phyloP scores from a whole-genome alignment of 1,140 invertebrate genomes.

The Arctopsyche grandis region DNA sequence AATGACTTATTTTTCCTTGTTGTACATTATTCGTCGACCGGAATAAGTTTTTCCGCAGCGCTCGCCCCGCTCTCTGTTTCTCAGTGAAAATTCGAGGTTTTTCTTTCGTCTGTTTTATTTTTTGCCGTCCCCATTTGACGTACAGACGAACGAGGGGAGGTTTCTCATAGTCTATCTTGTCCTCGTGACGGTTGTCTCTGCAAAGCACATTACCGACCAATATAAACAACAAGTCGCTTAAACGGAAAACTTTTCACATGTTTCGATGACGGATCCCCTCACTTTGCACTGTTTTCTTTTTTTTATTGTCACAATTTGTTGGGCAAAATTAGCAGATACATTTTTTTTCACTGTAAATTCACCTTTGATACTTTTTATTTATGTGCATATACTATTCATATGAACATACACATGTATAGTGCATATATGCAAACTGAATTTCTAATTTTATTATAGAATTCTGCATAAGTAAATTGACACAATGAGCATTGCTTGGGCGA shows the following conservation, averaged over 20 bases:
- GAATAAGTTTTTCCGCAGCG: background rate
- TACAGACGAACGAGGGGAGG: too few relatives aligned
- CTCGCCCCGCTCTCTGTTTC: background rate
- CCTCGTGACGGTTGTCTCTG: background rate
- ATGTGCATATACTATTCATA: too few relatives aligned
- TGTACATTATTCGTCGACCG: background rate
- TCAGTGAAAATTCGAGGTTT: background rate
- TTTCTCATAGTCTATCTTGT: background rate
- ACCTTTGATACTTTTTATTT: too few relatives aligned
- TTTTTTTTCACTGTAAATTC: background rate
- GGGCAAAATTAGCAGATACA: background rate
- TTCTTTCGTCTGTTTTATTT: background rate
- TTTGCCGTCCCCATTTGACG: too few relatives aligned
- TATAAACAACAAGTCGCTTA: constrained; percentile 17
- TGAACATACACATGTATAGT: too few relatives aligned
- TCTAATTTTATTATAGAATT: too few relatives aligned
- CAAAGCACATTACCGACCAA: background rate
- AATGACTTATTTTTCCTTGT: constrained; percentile 14
- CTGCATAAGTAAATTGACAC: too few relatives aligned
- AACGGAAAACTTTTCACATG: background rate
- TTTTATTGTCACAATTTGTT: background rate
- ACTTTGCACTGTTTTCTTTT: background rate
- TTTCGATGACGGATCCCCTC: background rate
- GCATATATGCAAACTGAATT: too few relatives aligned
- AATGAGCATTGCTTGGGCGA: too few relatives aligned